Percentiles rank a stretch among this genome's conserved stretches.
Evolutionary conservation across 53 echinoderm and acorn worm species (phyloP).

Genomic region (Hippasteria phrygiana): DNA sequence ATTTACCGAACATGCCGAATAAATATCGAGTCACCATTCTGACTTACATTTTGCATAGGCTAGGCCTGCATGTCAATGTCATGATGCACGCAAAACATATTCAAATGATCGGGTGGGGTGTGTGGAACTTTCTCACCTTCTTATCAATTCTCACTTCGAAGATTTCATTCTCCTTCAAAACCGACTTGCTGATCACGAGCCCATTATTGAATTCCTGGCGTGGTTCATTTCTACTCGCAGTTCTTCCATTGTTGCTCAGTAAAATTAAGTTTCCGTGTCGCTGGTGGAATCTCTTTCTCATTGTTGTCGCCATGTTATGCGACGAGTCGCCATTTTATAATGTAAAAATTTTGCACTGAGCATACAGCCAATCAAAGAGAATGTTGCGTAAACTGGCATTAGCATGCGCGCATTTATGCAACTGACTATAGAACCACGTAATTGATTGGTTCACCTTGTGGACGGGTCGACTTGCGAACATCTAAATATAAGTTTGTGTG

Average conservation of each 20-base stretch:
- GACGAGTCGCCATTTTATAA: constrained; percentile 57
- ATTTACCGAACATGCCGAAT: too few species aligned
- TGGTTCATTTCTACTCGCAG: constrained; percentile 85
- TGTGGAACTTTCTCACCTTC: constrained; percentile 73
- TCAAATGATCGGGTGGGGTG: too few species aligned
- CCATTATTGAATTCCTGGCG: constrained; percentile 97
- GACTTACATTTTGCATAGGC: too few species aligned
- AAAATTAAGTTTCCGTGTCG: constrained; percentile 85
- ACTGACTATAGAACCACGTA: too few species aligned
- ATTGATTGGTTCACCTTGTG: too few species aligned
- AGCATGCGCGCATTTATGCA: too few species aligned
- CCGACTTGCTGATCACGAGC: constrained; percentile 84
- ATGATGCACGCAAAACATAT: too few species aligned
- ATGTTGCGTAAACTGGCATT: too few species aligned
- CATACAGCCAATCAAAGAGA: not conserved
- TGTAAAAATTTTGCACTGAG: not conserved
- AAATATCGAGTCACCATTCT: too few species aligned
- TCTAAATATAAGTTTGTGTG: too few species aligned
- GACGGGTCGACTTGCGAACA: too few species aligned
- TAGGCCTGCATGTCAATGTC: too few species aligned
- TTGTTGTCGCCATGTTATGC: constrained; percentile 79
- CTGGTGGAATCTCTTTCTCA: constrained; percentile 79
- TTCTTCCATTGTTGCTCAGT: constrained; percentile 78
- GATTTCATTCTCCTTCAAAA: constrained; percentile 86
- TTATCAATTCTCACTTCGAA: constrained; percentile 96